Base-by-base conservation (phyloP, 2,888 invertebrate genomes). In the Ectemnius lituratus region DNA sequence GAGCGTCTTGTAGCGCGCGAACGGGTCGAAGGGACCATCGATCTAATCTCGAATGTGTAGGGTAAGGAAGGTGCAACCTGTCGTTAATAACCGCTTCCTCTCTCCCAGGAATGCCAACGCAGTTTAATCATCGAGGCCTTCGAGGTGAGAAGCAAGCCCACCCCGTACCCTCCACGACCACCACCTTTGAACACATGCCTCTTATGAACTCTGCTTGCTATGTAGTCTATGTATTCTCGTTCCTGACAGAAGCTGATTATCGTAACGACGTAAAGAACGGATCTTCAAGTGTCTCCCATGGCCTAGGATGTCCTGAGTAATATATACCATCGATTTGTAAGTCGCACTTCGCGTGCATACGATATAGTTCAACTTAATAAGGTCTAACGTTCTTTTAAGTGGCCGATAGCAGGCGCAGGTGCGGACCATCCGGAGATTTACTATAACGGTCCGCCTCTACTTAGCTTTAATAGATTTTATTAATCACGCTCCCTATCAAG, bases 21-120 rank as follows among this genome's bases (percentile, higher is more conserved):
- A 62, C 61, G 59, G 58, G 56, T 69, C 64, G 65, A 67, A 64
- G 69, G 60, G 57, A 56, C 66, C 68, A 82, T 81, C 79, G 82
- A 82, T 83, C 72, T 60, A 74, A 83, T 81, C 82, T 77, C 65
- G 62, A 64, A 58, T 66, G 69, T 60, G 63, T 52, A 49, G 70
- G 45, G 49, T 66, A 68, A 67, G 69, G 74, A 73, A 78, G 75
- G 81, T 62, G 73, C 75, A 73, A 77, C 81, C 74, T 70, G 77
- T 81, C 79, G 81, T 83, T 82, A 83, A 83, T 83, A 83, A 83
- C 75, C 68, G 70, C 79, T 74, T 80, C 75, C 77, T 67, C 76
- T 45, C 37, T 28, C 69, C 37, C 52, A 14, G 82, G 80, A 80
- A 82, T 82, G 79, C 77, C 76, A 65, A 67, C 70, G 74, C 76